phyloP scores from a whole-genome alignment of 2,888 invertebrate species.

The Noctua fimbriata region DNA sequence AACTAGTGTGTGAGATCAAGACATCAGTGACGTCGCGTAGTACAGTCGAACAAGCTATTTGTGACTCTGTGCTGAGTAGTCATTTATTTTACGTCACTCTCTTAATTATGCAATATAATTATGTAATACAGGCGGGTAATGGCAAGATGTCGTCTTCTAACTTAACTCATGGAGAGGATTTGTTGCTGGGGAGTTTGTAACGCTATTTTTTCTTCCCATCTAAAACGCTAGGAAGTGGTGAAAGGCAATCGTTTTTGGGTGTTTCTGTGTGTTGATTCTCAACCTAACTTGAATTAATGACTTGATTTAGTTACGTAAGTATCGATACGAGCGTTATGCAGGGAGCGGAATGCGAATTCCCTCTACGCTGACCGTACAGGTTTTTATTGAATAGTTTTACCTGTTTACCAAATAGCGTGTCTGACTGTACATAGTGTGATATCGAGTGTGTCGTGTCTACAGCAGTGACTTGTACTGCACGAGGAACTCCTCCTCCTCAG shows the following conservation, averaged over 20 bases:
- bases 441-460: conserved; percentile 47
- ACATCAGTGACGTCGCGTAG: neutral
- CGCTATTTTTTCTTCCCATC: neutral
- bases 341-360: no score
- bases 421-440: neutral
- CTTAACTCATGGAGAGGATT: neutral
- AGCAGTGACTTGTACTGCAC: conserved; percentile 92
- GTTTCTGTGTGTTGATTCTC: neutral
- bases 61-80: neutral
- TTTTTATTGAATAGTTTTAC: neutral
- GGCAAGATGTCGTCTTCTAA: neutral
- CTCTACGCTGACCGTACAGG: neutral
- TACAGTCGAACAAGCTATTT: neutral
- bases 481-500: conserved; percentile 93
- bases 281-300: neutral
- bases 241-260: neutral
- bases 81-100: neutral
- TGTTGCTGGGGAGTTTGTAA: neutral
- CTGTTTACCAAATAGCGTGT: neutral
- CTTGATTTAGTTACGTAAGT: neutral
- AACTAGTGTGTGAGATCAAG: neutral
- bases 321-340: no score
- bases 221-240: neutral
- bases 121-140: neutral
- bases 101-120: neutral